Evolutionary conservation across 2,888 invertebrate genomes (phyloP).

Genomic region (Lagria hirta): DNA sequence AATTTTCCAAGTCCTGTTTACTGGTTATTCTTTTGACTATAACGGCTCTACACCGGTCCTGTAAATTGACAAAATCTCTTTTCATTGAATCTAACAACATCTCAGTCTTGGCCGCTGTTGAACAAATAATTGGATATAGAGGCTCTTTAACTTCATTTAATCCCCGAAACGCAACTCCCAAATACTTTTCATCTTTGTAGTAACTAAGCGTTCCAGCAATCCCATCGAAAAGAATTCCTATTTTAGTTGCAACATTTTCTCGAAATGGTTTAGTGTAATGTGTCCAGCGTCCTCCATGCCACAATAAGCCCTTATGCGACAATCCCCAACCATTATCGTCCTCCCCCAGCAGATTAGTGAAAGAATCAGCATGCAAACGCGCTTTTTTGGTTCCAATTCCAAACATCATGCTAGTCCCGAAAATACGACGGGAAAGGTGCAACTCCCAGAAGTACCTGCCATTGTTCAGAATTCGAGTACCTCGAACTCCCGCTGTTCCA

Average conservation of each 20-base stretch:
- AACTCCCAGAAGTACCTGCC: conserved; percentile 69
- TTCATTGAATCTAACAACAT: conserved; percentile 65
- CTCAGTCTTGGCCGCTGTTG: conserved; percentile 74
- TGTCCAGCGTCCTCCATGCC: conserved; percentile 66
- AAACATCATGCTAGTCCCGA: conserved; percentile 77
- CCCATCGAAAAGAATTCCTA: conserved; percentile 71
- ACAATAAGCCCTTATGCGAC: conserved; percentile 70
- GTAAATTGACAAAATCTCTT: conserved; percentile 66
- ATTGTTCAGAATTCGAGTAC: conserved; percentile 65
- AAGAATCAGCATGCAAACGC: conserved; percentile 65
- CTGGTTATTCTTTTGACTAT: conserved; percentile 60
- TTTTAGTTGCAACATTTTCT: conserved; percentile 67
- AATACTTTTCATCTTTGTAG: conserved; percentile 68
- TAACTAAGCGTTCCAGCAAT: conserved; percentile 68
- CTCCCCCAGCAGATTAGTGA: conserved; percentile 72
- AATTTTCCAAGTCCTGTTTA: conserved; percentile 57
- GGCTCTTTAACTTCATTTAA: conserved; percentile 63
- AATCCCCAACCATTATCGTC: conserved; percentile 71
- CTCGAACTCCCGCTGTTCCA: conserved; percentile 71
- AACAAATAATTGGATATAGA: conserved; percentile 69
- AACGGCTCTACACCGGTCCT: conserved; percentile 67
- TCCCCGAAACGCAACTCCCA: conserved; percentile 72
- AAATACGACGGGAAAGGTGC: conserved; percentile 61
- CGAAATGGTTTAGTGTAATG: conserved; percentile 68
- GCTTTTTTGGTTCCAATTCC: conserved; percentile 59